Evolutionary conservation across 2,797 vertebrate species (phyloP).

Genomic region (Dipus sagitta): DNA sequence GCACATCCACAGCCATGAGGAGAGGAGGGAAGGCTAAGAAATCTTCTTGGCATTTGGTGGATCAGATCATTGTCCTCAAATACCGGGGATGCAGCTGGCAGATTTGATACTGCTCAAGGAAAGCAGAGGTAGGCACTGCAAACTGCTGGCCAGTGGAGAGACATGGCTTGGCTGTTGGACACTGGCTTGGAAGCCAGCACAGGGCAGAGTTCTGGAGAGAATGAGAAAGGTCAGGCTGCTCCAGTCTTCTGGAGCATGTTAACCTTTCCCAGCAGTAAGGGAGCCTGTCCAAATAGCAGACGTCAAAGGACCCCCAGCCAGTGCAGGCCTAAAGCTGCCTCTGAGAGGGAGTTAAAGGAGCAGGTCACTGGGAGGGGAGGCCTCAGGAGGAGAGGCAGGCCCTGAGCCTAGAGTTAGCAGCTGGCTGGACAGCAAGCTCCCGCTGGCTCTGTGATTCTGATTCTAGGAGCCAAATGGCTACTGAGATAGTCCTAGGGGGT

Average conservation of each 20-base stretch:
- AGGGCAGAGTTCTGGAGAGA: not conserved
- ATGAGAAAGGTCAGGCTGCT: slow-evolving; percentile 23
- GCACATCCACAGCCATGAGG: not conserved
- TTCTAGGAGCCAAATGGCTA: not conserved
- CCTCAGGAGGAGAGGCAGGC: not conserved
- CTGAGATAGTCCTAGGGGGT: not conserved
- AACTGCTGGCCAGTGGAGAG: not conserved
- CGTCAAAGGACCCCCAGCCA: not conserved
- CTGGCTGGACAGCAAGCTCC: slow-evolving; percentile 17
- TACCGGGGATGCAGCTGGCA: not conserved
- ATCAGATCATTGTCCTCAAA: not conserved
- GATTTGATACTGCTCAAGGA: not conserved
- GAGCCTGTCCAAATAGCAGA: not conserved
- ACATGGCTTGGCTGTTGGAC: not conserved
- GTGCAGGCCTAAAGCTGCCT: not conserved
- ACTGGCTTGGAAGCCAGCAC: slow-evolving; percentile 50
- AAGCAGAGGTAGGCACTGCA: not conserved
- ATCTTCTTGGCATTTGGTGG: not conserved
- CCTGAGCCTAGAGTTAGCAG: not conserved
- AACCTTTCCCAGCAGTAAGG: slow-evolving; percentile 44
- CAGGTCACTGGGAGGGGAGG: not conserved
- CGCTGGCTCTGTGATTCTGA: slow-evolving; percentile 9
- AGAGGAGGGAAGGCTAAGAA: not conserved
- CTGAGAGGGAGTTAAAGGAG: not conserved
- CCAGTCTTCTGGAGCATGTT: rapidly evolving